Base-by-base conservation (phyloP, 2,113 vertebrate genomes). In the Triplophysa tibetana region DNA sequence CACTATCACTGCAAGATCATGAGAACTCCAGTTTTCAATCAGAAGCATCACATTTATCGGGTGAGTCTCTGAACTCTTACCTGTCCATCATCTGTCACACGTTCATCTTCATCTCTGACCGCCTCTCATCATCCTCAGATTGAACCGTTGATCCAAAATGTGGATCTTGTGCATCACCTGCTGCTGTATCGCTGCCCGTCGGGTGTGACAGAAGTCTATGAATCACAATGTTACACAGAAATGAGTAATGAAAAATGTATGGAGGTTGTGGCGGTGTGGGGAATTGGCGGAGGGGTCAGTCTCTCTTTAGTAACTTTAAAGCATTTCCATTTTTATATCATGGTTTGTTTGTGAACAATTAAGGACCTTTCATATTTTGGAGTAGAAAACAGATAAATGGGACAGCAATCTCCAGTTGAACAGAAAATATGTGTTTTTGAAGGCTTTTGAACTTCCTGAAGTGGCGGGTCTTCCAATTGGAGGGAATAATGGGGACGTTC, bases 1-100 rank as follows among this genome's bases (percentile, higher is more conserved):
- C 91, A 92, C 8, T 95, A 96, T 2, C 91, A 94, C 80, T 95
- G 94, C 69, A 93, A 89, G 50, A 82, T 96, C 73, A 85, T 94
- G 41, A 89, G 86, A 11, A 80, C 94, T 3, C 89, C 93, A 17
- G 63, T 70, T 0, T 82, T 94, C 4, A 86, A 66, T 19, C 67
- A 77, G 78, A 95, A 95, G 48, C 88, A 95, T 78, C 94, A 93
- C 14, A 89, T 96, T 78, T 93, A 91, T 86, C 91, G 88, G 90
- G 94, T 95, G 89, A 91, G 78, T 43, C 50, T 8, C 50, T 64
- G 4, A 19, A 33, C 23, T 75, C 58, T 70, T 2, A 26, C 43
- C 4, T 52, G 17, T 73, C 16, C 4, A 26, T 6, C 1, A 41
- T 72, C 61, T 75, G 56, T 50, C 11, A 66, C 54, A 29, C 52